Base-by-base conservation (phyloP, 23 tunicate species). In the Styela clava region DNA sequence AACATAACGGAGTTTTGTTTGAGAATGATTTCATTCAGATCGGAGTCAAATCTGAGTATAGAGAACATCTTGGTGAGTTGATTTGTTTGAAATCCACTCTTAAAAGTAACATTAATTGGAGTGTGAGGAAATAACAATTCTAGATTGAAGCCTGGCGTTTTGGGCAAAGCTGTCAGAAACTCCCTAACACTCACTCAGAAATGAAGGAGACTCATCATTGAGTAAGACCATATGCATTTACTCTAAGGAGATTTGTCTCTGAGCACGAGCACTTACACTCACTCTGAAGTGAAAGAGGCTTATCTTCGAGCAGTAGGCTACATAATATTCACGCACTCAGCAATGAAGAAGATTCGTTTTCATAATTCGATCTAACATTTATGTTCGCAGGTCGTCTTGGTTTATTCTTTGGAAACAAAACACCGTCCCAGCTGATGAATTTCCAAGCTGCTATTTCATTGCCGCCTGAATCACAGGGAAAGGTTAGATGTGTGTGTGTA, bases 331-430 rank as follows among this genome's bases (percentile, higher is more conserved):
- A n/a, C n/a, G n/a, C n/a, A n/a, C n/a, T n/a, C n/a, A n/a, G n/a
- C n/a, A n/a, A n/a, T n/a, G n/a, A n/a, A n/a, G n/a, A n/a, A n/a
- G n/a, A n/a, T n/a, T n/a, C n/a, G n/a, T n/a, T n/a, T n/a, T n/a
- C n/a, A n/a, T n/a, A n/a, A n/a, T n/a, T n/a, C n/a, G n/a, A n/a
- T n/a, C n/a, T n/a, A n/a, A n/a, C n/a, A n/a, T n/a, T n/a, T n/a
- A n/a, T n/a, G n/a, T n/a, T n/a, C n/a, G 74, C 35, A 92, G 97
- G 97, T 76, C 91, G 99, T 1, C 68, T 90, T 24, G 91, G 91
- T 3, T 26, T 95, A 32, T 95, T 95, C 77, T 95, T 83, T 80
- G 99, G 99, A 71, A 95, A 95, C 88, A 94, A 94, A 79, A 83
- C 95, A 16, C 76, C 91, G 0, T 33, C 79, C 19, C 86, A 86